Conservation (phyloP, 1,140 invertebrate genomes). For the Drosophila chauvacae region DNA sequence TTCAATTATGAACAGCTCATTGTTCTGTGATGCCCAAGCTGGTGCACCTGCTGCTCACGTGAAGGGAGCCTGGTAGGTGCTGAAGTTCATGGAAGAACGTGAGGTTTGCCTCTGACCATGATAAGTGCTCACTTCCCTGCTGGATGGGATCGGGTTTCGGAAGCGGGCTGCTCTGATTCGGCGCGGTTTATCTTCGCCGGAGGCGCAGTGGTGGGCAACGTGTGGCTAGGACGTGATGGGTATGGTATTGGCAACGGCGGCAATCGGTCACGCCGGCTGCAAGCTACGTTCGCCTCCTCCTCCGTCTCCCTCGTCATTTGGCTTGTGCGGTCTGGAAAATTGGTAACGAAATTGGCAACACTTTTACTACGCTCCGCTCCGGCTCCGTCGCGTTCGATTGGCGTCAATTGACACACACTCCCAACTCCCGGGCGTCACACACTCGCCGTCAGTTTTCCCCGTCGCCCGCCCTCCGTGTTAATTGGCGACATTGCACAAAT, state of each 20-base stretch:
- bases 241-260: conserved; percentile 15
- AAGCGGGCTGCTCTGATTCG: conserved; percentile 13
- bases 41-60: conserved; percentile 47
- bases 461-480: conserved; percentile 31
- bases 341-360: conserved; percentile 78
- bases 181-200: conserved; percentile 15
- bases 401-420: conserved; percentile 45
- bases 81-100: conserved; percentile 59
- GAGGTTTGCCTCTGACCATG: conserved; percentile 33
- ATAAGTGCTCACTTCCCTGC: conserved; percentile 23
- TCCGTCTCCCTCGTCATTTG: conserved; percentile 12
- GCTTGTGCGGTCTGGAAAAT: conserved; percentile 60
- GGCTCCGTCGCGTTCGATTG: conserved; percentile 44
- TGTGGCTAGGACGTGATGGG: conserved; percentile 50
- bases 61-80: conserved; percentile 23
- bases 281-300: background rate
- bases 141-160: conserved; percentile 41
- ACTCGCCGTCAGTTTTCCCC: conserved; percentile 6
- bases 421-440: conserved; percentile 16
- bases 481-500: conserved; percentile 81
- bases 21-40: background rate
- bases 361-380: conserved; percentile 57
- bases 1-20: background rate
- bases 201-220: background rate
- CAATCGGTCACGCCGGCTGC: conserved; percentile 58